Evolutionary conservation across 2,113 vertebrate species (phyloP).

Genomic region (Esox niger): DNA sequence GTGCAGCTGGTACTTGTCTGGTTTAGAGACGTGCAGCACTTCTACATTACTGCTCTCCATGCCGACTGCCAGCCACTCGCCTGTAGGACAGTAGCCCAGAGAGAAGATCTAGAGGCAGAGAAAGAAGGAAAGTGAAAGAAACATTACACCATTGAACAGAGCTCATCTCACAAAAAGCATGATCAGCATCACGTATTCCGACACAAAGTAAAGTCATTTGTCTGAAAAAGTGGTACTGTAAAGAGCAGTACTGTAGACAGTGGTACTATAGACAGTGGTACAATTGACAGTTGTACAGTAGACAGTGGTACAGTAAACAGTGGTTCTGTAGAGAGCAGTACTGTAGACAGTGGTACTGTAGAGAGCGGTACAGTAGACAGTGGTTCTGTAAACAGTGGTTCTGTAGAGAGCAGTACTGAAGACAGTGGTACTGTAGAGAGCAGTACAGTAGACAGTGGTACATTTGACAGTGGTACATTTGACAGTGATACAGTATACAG

Average conservation of each 20-base stretch:
- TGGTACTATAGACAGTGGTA: background rate
- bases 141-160: slow-evolving; percentile 48
- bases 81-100: slow-evolving; percentile 74
- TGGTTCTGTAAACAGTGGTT: too few species aligned
- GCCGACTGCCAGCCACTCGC: slow-evolving; percentile 80
- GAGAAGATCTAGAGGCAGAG: slow-evolving; percentile 66
- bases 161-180: slow-evolving; percentile 51
- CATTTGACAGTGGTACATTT: background rate
- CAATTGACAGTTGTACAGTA: background rate
- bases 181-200: slow-evolving; percentile 35
- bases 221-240: too few species aligned
- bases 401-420: background rate
- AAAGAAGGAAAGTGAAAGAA: background rate
- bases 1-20: slow-evolving; percentile 72
- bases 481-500: background rate
- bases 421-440: background rate
- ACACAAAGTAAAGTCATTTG: too few species aligned
- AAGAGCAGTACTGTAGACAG: background rate
- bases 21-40: slow-evolving; percentile 72
- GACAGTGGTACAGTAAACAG: background rate
- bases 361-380: background rate
- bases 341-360: too few species aligned
- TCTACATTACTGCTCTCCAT: slow-evolving; percentile 83
- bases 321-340: too few species aligned
- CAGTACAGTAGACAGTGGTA: background rate